Percentiles rank a stretch among this genome's conserved stretches.
phyloP scores from a whole-genome alignment of 2,113 vertebrate genomes.

The Corythaeola cristata region DNA sequence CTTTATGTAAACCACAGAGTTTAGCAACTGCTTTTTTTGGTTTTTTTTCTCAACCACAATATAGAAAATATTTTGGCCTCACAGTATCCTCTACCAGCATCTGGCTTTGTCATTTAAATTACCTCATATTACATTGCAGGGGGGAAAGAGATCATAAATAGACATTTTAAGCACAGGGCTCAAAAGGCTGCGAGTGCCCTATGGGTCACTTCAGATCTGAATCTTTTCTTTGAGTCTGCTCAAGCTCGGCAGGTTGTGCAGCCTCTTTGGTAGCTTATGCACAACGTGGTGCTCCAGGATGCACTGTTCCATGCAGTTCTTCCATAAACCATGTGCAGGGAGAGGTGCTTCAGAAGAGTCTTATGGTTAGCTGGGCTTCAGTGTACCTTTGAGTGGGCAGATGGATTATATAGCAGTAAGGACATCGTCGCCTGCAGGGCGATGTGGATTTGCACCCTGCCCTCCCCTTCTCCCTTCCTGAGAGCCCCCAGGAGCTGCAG shows the following conservation, averaged over 20 bases:
- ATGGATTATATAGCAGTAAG: background rate
- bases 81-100: background rate
- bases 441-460: fast-evolving
- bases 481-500: background rate
- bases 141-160: background rate
- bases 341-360: background rate
- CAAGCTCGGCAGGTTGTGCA: background rate
- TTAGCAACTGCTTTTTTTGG: background rate
- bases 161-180: background rate
- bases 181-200: background rate
- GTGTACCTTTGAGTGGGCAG: background rate
- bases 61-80: background rate
- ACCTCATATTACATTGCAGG: background rate
- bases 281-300: background rate
- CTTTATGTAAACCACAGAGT: background rate
- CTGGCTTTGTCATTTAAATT: background rate
- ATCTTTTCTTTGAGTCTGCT: background rate
- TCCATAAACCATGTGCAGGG: background rate
- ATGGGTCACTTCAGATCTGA: background rate
- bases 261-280: background rate
- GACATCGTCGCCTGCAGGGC: fast-evolving
- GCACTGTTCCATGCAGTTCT: background rate
- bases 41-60: background rate
- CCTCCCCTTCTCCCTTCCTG: background rate
- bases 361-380: background rate